These are phyloP conservation scores for Propithecus deckenii DNA, from an alignment of 2,797 vertebrate species.

Conservation along the genomic window DNA sequence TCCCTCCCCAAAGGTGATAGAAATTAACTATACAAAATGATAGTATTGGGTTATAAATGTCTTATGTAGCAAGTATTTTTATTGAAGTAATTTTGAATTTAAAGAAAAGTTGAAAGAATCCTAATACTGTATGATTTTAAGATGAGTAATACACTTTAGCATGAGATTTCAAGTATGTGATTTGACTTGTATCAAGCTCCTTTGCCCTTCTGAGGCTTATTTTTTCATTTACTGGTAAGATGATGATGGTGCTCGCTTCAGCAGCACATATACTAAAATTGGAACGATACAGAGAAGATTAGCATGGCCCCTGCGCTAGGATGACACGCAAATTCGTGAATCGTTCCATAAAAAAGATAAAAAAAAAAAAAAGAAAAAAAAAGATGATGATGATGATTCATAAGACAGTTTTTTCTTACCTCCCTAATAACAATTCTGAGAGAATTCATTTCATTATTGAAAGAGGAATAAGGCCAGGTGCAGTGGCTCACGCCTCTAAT, in stretches of 20 bases:
- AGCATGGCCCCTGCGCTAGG: too few species aligned
- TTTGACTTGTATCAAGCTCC: background rate
- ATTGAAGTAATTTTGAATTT: constrained; percentile 43
- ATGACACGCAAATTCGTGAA: too few species aligned
- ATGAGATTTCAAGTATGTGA: background rate
- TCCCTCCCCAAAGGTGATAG: background rate
- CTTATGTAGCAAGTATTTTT: constrained; percentile 39
- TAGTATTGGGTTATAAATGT: background rate
- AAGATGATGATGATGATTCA: background rate
- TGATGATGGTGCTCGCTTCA: background rate
- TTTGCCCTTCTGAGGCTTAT: constrained; percentile 17
- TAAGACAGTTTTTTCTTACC: constrained; percentile 15
- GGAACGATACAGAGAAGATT: too few species aligned
- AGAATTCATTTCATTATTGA: background rate
- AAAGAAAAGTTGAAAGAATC: constrained; percentile 32
- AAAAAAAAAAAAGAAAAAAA: too few species aligned
- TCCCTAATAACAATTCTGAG: background rate
- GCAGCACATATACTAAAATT: too few species aligned
- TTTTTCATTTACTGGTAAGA: background rate
- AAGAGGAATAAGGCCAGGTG: background rate
- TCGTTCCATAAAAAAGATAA: too few species aligned
- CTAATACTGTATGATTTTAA: background rate
- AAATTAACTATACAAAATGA: constrained; percentile 47
- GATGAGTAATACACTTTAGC: background rate
- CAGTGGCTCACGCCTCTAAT: too few species aligned